Evolutionary conservation across 2,888 invertebrate genomes (phyloP).

Genomic region (Temnothorax rugatulus): DNA sequence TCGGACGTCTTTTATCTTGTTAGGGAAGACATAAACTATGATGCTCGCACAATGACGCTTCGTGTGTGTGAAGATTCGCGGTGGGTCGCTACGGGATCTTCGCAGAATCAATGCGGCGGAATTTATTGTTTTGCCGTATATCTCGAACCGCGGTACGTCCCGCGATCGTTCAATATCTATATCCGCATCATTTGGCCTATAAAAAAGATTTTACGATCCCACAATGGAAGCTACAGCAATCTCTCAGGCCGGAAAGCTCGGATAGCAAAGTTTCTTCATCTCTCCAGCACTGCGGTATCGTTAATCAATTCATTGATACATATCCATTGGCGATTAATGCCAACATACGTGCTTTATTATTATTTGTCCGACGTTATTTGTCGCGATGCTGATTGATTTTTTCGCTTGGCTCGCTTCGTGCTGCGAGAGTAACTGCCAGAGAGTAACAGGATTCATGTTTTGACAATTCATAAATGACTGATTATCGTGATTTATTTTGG

Average conservation of each 20-base stretch:
- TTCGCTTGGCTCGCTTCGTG: too few relatives aligned
- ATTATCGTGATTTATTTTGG: too few relatives aligned
- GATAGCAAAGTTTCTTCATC: background rate
- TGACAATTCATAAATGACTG: too few relatives aligned
- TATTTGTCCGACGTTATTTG: background rate
- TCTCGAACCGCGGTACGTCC: background rate
- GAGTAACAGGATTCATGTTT: too few relatives aligned
- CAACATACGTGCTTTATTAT: background rate
- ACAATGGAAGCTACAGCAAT: background rate
- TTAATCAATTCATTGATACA: conserved; percentile 16
- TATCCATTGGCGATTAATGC: conserved; percentile 21
- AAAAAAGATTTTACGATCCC: conserved; percentile 47
- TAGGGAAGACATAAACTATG: background rate
- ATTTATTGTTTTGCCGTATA: conserved; percentile 40
- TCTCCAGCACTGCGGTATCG: background rate
- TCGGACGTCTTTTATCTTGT: background rate
- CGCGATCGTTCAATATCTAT: conserved; percentile 32
- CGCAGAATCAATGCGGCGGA: conserved; percentile 19
- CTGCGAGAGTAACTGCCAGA: too few relatives aligned
- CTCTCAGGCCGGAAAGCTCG: background rate
- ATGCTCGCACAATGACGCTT: background rate
- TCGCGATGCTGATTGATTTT: background rate
- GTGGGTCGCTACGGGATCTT: background rate
- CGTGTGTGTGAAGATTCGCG: background rate
- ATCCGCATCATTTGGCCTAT: conserved; percentile 38